These are phyloP conservation scores for human DNA, from an alignment of 2,113 vertebrate genomes.

Conservation along the genomic window GRCh38 chr18:24028001-24028500, in stretches of 20 bases:
- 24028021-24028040: not conserved
- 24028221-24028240: not conserved
- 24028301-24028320: not conserved
- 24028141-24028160: not conserved
- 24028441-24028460: not conserved
- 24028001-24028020: constrained; percentile 38
- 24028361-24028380: not conserved
- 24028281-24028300: not conserved
- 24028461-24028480: not conserved
- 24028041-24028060: not conserved
- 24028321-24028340: not conserved
- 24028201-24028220: not conserved
- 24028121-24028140: not conserved
- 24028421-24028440: not conserved
- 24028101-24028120: not conserved
- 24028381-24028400: not conserved
- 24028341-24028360: not conserved
- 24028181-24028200: not conserved
- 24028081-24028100: constrained; percentile 35
- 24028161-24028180: too few species aligned
- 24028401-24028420: not conserved
- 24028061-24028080: not conserved
- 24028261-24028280: not conserved
- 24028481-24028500: not conserved
- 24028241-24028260: not conserved